Percentiles rank a stretch among this genome's conserved stretches.
phyloP scores from a whole-genome alignment of 2,888 invertebrate genomes.

The Azorinus chamasolen region DNA sequence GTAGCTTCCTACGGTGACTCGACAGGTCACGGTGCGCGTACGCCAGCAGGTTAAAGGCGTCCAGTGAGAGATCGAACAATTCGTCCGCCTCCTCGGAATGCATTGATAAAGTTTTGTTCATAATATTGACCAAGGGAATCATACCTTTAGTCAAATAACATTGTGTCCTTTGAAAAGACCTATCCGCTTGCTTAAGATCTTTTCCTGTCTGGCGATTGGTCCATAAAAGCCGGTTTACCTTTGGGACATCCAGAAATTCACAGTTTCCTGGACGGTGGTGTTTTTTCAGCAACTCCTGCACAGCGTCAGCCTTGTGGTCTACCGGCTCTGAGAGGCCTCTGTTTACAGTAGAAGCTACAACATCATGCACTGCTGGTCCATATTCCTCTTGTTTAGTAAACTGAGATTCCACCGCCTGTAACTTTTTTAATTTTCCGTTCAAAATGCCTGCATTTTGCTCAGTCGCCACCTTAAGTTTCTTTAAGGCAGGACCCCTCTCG shows the following conservation, averaged over 20 bases:
- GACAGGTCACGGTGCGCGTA: too few relatives aligned
- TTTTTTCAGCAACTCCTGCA: slow-evolving; percentile 13
- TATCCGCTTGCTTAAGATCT: slow-evolving; percentile 17
- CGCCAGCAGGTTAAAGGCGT: slow-evolving; percentile 3
- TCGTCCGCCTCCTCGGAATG: too few relatives aligned
- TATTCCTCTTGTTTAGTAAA: too few relatives aligned
- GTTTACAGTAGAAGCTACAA: slow-evolving; percentile 11
- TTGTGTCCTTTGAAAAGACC: slow-evolving; percentile 14
- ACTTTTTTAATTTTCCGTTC: too few relatives aligned
- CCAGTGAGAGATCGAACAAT: neutral
- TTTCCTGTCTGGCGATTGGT: slow-evolving; percentile 7
- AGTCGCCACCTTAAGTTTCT: too few relatives aligned
- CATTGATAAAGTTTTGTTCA: slow-evolving; percentile 16
- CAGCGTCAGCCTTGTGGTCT: slow-evolving; percentile 1
- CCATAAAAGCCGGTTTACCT: slow-evolving; percentile 11
- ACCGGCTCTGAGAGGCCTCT: neutral
- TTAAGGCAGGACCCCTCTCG: too few relatives aligned
- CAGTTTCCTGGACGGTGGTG: slow-evolving; percentile 15
- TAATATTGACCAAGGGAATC: slow-evolving; percentile 13
- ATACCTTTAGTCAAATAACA: slow-evolving; percentile 25
- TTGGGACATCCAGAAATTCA: slow-evolving; percentile 20
- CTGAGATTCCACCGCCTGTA: too few relatives aligned
- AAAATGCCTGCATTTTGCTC: too few relatives aligned
- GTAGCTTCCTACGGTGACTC: neutral
- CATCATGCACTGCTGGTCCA: neutral